phyloP scores from a whole-genome alignment of 2,797 vertebrate species.

The Nothura maculosa region DNA sequence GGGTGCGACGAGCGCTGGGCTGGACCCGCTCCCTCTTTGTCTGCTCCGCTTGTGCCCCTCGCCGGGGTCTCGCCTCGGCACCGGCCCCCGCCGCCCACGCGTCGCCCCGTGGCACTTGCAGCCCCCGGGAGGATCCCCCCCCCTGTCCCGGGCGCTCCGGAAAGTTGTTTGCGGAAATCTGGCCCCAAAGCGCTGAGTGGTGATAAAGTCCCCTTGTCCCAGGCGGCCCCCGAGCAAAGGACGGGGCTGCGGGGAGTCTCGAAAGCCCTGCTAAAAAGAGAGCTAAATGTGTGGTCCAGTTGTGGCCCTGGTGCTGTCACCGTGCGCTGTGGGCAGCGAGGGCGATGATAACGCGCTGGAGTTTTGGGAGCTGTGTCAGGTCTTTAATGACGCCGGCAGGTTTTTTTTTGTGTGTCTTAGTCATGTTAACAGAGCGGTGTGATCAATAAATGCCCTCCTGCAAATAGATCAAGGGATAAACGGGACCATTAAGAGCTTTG shows the following conservation, averaged over 20 bases:
- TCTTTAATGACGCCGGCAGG: rapidly evolving
- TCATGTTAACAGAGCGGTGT: not conserved
- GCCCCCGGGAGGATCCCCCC: not conserved
- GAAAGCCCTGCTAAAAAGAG: not conserved
- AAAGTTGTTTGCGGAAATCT: not conserved
- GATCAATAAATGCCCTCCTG: not conserved
- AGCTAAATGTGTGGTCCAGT: rapidly evolving
- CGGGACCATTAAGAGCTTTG: not conserved
- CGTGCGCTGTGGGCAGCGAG: rapidly evolving
- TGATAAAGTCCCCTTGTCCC: not conserved
- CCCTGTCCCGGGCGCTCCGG: not conserved
- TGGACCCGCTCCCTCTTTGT: slow-evolving; percentile 46
- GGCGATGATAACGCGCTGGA: not conserved
- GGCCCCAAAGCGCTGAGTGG: not conserved
- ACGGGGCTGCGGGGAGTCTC: not conserved
- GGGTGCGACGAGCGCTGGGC: not conserved
- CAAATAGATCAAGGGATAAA: not conserved
- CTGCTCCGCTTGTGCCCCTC: not conserved
- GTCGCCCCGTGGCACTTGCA: not conserved
- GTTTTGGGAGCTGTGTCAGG: not conserved
- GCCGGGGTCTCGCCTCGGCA: not conserved
- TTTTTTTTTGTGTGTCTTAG: not conserved
- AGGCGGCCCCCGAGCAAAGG: not conserved
- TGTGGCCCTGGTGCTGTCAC: slow-evolving; percentile 11
- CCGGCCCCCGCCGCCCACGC: not conserved